Percentiles rank a stretch among this genome's conserved stretches.
Conservation (phyloP, 2,797 vertebrate genomes). For the Eremophila alpestris region DNA sequence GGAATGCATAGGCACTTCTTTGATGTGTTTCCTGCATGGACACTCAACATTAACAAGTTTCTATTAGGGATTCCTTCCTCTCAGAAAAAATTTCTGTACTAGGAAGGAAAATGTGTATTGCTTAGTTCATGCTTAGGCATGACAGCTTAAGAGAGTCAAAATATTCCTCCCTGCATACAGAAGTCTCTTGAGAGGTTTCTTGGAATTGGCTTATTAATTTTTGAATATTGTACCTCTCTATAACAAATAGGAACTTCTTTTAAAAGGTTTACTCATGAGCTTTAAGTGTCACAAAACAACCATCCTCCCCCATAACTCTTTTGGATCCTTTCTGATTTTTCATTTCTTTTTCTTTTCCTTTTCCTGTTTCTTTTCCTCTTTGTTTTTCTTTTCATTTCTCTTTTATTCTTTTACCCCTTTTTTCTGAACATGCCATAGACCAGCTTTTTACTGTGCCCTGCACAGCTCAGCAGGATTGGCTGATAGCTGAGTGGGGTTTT, state of each 20-base stretch:
- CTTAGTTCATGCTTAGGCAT: not conserved
- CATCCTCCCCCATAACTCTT: not conserved
- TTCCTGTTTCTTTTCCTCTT: not conserved
- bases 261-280: not conserved
- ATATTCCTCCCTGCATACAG: not conserved
- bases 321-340: too few species aligned
- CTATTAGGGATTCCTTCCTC: not conserved
- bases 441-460: not conserved
- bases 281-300: not conserved
- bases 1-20: not conserved
- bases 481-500: not conserved
- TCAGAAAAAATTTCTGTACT: not conserved
- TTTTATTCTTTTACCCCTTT: not conserved
- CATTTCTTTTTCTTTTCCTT: accelerated
- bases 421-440: not conserved
- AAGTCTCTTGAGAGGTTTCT: not conserved
- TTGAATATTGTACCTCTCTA: not conserved
- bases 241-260: not conserved
- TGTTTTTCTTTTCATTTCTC: not conserved
- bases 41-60: not conserved
- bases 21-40: not conserved
- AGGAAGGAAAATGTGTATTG: not conserved
- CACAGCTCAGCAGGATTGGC: not conserved
- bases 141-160: not conserved
- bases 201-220: not conserved